These are phyloP conservation scores for Scolopax mira DNA, from an alignment of 2,113 vertebrate species.

Conservation along the genomic window DNA sequence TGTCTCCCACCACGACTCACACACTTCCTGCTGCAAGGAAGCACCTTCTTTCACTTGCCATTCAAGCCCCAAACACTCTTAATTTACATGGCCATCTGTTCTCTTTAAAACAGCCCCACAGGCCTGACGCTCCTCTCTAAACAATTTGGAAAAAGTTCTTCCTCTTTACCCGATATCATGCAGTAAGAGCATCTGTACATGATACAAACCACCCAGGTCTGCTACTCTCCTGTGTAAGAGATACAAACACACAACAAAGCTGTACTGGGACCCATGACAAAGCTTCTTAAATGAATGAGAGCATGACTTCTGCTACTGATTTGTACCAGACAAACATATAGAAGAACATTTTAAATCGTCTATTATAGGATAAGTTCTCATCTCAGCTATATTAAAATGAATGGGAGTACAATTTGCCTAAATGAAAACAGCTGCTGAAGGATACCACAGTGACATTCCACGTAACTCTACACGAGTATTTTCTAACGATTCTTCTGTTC, in stretches of 20 bases:
- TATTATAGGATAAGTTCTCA: neutral
- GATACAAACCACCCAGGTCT: neutral
- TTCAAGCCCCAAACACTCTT: neutral
- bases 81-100: accelerated
- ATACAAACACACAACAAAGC: neutral
- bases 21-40: neutral
- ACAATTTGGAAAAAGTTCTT: neutral
- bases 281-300: neutral
- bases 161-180: neutral
- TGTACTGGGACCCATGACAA: neutral
- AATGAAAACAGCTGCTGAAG: neutral
- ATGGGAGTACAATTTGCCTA: neutral
- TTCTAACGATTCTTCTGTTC: neutral
- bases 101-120: neutral
- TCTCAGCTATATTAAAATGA: neutral
- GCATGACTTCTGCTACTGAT: neutral
- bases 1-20: neutral
- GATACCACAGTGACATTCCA: neutral
- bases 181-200: neutral
- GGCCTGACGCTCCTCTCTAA: neutral
- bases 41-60: neutral
- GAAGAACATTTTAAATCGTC: neutral
- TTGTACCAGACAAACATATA: neutral
- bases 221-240: neutral
- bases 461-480: neutral